Conservation (phyloP, 2,113 vertebrate genomes). For the Myrmecobius fasciatus region DNA sequence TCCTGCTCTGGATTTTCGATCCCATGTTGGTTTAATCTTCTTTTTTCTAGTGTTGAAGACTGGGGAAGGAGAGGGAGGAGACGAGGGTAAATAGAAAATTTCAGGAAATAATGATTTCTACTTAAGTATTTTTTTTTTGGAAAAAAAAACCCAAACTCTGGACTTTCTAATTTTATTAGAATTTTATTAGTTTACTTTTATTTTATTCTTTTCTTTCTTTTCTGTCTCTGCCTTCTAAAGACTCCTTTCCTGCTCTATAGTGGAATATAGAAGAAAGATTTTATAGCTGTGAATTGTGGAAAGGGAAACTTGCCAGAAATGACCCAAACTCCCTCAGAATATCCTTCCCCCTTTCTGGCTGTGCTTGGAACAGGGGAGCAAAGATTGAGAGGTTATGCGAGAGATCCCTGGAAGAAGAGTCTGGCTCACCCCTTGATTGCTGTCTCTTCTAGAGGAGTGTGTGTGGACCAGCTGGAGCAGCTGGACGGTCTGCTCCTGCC, state of each 20-base stretch:
- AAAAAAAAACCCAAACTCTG: too few relatives aligned
- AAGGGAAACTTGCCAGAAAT: neutral
- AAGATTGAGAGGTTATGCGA: neutral
- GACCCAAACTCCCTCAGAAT: neutral
- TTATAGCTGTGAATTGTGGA: neutral
- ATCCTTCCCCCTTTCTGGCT: neutral
- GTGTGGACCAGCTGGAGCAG: constrained; percentile 69
- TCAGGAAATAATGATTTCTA: neutral
- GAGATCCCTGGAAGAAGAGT: neutral
- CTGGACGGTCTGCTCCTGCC: constrained; percentile 59
- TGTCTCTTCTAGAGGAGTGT: constrained; percentile 52
- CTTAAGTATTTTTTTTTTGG: neutral
- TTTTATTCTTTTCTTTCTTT: neutral
- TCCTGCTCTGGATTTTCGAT: neutral
- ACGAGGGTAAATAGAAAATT: neutral
- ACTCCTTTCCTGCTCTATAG: neutral
- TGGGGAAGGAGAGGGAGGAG: neutral
- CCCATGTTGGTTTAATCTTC: neutral
- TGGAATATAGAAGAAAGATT: neutral
- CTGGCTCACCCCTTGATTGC: neutral
- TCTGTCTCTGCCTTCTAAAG: neutral
- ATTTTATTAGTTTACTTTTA: neutral
- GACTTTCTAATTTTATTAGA: neutral
- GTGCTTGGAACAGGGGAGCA: neutral
- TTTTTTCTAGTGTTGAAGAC: neutral